These are phyloP conservation scores for Scolopax rusticola DNA, from an alignment of 2,797 vertebrate species.

Conservation along the genomic window DNA sequence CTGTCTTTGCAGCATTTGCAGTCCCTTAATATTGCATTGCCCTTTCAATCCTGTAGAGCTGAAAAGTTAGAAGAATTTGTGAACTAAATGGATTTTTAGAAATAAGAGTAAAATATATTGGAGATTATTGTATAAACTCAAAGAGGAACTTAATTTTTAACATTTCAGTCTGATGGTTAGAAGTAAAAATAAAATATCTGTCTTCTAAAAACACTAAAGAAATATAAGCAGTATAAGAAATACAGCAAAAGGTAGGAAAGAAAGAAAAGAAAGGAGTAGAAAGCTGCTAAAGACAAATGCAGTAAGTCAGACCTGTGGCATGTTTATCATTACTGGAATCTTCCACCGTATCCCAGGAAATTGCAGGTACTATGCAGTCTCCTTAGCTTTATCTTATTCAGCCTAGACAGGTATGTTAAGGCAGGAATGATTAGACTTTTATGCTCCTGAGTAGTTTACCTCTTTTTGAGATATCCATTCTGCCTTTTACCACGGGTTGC, in stretches of 20 bases:
- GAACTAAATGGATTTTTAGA: not conserved
- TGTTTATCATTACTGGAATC: not conserved
- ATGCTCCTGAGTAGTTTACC: not conserved
- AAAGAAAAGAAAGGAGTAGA: not conserved
- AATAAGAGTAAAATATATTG: not conserved
- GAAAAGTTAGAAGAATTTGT: not conserved
- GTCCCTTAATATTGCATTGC: not conserved
- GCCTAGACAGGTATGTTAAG: not conserved
- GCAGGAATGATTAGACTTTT: not conserved
- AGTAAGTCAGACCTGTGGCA: not conserved
- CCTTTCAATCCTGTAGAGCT: not conserved
- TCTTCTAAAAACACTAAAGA: not conserved
- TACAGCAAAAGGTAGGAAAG: not conserved
- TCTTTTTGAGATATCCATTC: not conserved
- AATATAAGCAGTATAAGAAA: not conserved
- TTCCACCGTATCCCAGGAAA: not conserved
- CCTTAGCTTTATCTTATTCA: not conserved
- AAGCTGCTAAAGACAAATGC: not conserved
- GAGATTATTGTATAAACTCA: not conserved
- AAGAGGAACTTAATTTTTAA: not conserved
- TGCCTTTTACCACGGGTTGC: not conserved
- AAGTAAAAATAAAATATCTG: not conserved
- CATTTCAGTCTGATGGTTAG: not conserved
- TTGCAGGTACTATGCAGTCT: fast-evolving
- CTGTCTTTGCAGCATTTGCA: not conserved